Evolutionary conservation across 2,888 invertebrate species (phyloP), one percentile per base, ranked within the genome.

Genomic region (Merodon equestris): DNA sequence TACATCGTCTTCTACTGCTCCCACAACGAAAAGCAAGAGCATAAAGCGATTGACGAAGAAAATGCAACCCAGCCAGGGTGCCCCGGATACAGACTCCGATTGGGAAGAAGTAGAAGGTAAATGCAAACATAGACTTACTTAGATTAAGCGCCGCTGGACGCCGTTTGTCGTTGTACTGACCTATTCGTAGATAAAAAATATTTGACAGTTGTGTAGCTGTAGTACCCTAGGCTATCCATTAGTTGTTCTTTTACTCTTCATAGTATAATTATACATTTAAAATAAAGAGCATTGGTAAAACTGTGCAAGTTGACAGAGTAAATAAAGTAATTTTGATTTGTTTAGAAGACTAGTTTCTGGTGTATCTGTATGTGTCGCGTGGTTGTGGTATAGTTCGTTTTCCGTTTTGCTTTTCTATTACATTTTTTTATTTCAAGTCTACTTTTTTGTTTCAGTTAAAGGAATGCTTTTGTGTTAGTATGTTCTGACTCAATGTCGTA

Each of bases 61-160:
- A 81, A 85, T 86, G 15, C 85, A 87, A 48, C 85, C 87, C 15
- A 83, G 79, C 82, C 15, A 77, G 34, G 67, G 27, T 27, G 40
- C 53, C 10, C 85, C 87, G 18, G 86, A 92, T 53, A 92, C 93
- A 1, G 94, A 94, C 84, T 90, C 92, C 58, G 93, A 93, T 85
- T 94, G 93, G 92, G 94, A 94, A 86, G 94, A 94, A 90, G 94
- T 95, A 56, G 91, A 92, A 89, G 92, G 92, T 89, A 89, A 89
- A 85, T 86, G 85, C 84, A 86, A 87, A 86, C 83, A 74, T 74
- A 79, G 58, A 79, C 68, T 79, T 56, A 60, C 50, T 60, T 79
- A 79, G 74, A 56, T 61, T 50, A 79, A 70, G 63, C n/a, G 44
- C 13, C 61, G 67, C 71, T 56, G 40, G 67, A 67, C 71, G 71